These are phyloP conservation scores for Cantharis rufa DNA, from an alignment of 2,888 invertebrate genomes.

Conservation along the genomic window DNA sequence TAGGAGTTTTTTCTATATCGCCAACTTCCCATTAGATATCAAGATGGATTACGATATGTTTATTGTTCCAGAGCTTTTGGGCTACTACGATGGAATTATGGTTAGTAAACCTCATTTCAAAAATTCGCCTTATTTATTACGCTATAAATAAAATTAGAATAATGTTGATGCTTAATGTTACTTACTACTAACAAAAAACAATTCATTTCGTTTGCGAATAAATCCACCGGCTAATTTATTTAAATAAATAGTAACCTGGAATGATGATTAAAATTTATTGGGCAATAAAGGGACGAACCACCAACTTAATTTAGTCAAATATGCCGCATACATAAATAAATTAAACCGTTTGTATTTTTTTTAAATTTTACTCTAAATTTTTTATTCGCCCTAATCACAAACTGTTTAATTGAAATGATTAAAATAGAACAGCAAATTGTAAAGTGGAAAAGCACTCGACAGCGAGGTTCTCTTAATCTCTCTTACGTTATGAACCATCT, in stretches of 20 bases:
- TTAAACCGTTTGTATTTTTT: neutral
- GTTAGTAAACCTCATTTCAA: constrained; percentile 48
- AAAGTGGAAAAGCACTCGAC: constrained; percentile 1
- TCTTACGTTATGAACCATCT: constrained; percentile 16
- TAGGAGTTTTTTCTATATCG: neutral
- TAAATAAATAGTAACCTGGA: neutral
- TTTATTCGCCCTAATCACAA: neutral
- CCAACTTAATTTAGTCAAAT: neutral
- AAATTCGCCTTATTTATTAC: neutral
- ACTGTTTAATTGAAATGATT: neutral
- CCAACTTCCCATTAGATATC: neutral
- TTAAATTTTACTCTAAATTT: neutral
- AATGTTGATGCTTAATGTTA: neutral
- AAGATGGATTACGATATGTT: constrained; percentile 70
- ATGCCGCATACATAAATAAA: neutral
- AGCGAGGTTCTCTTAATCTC: constrained; percentile 6
- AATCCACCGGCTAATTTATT: neutral
- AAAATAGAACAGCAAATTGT: neutral
- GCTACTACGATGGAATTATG: constrained; percentile 65
- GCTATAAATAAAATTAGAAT: neutral
- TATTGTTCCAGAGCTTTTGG: constrained; percentile 66
- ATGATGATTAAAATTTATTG: neutral
- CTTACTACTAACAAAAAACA: neutral
- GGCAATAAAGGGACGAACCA: neutral
- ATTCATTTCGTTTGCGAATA: neutral